Evolutionary conservation across 2,797 vertebrate species (phyloP), one percentile per base, ranked within the genome.

Genomic region (Mormyrops boulengeri): DNA sequence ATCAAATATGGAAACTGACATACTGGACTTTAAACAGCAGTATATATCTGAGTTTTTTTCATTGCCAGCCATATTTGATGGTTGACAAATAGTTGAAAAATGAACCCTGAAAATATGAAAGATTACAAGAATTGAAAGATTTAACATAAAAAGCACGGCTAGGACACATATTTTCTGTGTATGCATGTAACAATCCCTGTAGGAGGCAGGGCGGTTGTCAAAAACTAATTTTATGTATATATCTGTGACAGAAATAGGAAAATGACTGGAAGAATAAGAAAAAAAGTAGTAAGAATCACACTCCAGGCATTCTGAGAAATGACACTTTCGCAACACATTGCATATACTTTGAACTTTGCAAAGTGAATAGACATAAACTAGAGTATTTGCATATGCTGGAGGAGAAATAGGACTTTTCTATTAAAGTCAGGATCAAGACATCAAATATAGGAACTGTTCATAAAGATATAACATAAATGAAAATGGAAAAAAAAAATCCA

Each of bases 301-400:
- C 47, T 87, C 57, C 60, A 49, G 88, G 80, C 88, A 50, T 69
- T 60, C 34, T 89, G 53, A 89, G 84, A 89, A 80, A 89, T 89
- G 41, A 50, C 89, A 62, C 34, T 47, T 62, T 88, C 62, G 86
- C 52, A 26, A 90, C 12, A 87, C 55, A 55, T 88, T 60, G 57
- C 66, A 49, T 26, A 14, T 82, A 30, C 82, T 34, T 62, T 50
- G 17, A 69, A 77, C 38, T 87, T 34, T 53, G 49, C 14, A 26
- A 60, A 41, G 57, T 77, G 60, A 82, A 69, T 26, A 82, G 44
- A 52, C 84, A 86, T 80, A 84, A 84, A 88, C 60, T 41, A 62
- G 66, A 49, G 30, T 19, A 57, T 34, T 12, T n/a, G 49, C 12
- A 62, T n/a, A 87, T 17, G 77, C 60, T 41, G 73, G 85, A 77